phyloP scores from a whole-genome alignment of 1,140 invertebrate genomes.

The Pseudoatta argentina region DNA sequence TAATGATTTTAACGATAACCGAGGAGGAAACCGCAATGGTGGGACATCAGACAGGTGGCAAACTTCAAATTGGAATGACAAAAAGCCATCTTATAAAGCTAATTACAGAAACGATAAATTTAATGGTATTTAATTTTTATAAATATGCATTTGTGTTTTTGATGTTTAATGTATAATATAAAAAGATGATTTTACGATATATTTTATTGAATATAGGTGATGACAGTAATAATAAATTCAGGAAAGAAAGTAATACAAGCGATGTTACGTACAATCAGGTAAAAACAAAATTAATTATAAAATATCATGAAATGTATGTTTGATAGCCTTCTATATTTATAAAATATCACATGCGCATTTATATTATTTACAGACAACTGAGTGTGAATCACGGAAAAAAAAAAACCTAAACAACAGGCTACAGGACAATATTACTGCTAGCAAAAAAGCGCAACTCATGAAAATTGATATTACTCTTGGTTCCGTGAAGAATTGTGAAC shows the following conservation, averaged over 20 bases:
- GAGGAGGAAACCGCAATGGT: conserved; percentile 6
- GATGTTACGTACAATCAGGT: conserved; percentile 31
- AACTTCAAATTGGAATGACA: conserved; percentile 50
- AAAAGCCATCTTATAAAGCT: neutral
- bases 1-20: conserved; percentile 42
- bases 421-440: neutral
- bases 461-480: conserved; percentile 78
- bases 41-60: conserved; percentile 23
- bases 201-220: conserved; percentile 52
- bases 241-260: conserved; percentile 37
- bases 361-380: conserved; percentile 38
- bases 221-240: conserved; percentile 34
- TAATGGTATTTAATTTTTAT: conserved; percentile 47
- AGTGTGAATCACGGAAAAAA: neutral
- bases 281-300: conserved; percentile 12
- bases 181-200: neutral
- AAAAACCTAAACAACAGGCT: neutral
- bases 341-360: neutral
- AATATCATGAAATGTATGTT: neutral
- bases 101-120: conserved; percentile 51
- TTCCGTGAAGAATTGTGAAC: conserved; percentile 75
- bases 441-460: conserved; percentile 63
- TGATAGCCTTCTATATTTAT: neutral
- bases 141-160: neutral
- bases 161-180: conserved; percentile 15